Base-by-base conservation (phyloP, 2,888 invertebrate genomes). In the Phengaris alcon region DNA sequence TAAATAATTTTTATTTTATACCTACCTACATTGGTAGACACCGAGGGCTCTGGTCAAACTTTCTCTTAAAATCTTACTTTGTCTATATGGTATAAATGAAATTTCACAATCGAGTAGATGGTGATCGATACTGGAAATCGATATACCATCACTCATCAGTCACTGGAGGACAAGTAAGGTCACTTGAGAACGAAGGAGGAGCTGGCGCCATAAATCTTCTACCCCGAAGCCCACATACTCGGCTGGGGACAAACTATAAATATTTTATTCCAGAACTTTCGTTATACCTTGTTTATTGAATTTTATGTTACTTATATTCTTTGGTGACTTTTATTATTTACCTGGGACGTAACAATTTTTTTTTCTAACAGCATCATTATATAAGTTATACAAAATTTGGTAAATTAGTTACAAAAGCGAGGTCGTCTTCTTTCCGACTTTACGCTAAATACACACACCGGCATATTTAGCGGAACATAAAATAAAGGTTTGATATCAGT, bases 181-280 rank as follows among this genome's bases (percentile, higher is more conserved):
- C 64, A 44, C 6, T 64, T 0, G 12, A 64, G 64, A 35, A 12
- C 64, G 35, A 64, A 64, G 64, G 64, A 12, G 35, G 2, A 44
- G 13, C 13, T 22, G 64, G 35, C 64, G 64, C 64, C 64, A 35
- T 64, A 64, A 44, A 64, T 64, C 64, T 64, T 35, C 44, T 35
- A 12, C 35, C 22, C 64, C 44, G 54, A 54, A 54, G 52, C 54
- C 54, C 72, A 72, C 54, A 54, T 54, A 3, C 15, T 52, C 35
- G 46, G 9, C 9, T 3, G 72, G 22, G 54, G 70, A 52, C 48
- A 51, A 22, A 51, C 64, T 64, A 72, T 52, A 52, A 72, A 72
- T 54, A 72, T 72, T 72, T 70, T 54, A 72, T 72, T 72, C 64
- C 64, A 64, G 12, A 64, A 64, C 64, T 64, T 64, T 64, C 64